phyloP scores from a whole-genome alignment of 2,888 invertebrate genomes.

The Drosophila yooni region DNA sequence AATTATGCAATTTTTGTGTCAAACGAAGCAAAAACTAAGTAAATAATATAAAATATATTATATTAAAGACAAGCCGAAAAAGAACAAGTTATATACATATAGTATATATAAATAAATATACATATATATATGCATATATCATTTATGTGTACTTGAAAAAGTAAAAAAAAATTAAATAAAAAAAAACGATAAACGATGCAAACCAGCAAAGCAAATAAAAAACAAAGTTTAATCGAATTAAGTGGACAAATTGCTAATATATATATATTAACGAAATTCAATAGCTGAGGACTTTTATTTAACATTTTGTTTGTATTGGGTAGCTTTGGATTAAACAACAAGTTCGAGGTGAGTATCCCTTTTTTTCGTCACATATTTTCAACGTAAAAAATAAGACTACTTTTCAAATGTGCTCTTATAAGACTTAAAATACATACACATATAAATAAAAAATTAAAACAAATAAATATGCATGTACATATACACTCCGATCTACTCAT shows the following conservation, averaged over 20 bases:
- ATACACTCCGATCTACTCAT: not conserved
- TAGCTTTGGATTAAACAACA: not conserved
- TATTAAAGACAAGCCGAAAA: slow-evolving; percentile 62
- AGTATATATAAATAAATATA: slow-evolving; percentile 34
- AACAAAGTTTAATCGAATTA: slow-evolving; percentile 74
- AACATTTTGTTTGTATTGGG: not conserved
- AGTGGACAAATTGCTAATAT: slow-evolving; percentile 76
- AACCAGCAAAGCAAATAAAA: slow-evolving; percentile 44
- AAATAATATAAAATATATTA: slow-evolving; percentile 37
- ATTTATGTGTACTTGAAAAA: slow-evolving; percentile 74
- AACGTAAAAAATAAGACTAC: not conserved
- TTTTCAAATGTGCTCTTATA: not conserved
- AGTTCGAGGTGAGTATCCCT: slow-evolving; percentile 7
- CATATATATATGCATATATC: slow-evolving; percentile 45
- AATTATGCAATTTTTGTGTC: slow-evolving; percentile 42
- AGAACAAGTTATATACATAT: slow-evolving; percentile 35
- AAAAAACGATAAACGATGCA: slow-evolving; percentile 23
- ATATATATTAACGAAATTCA: slow-evolving; percentile 68
- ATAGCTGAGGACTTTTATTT: slow-evolving; percentile 22
- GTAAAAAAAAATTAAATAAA: slow-evolving; percentile 54
- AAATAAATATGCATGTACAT: not conserved
- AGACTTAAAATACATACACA: not conserved
- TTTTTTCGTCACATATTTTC: not conserved
- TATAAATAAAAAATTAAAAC: not conserved
- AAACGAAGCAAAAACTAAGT: slow-evolving; percentile 36